A percentile compares a stretch with the other conserved stretches of the same genome.
phyloP scores from a whole-genome alignment of 2,888 invertebrate species.

The Lithophane socia region DNA sequence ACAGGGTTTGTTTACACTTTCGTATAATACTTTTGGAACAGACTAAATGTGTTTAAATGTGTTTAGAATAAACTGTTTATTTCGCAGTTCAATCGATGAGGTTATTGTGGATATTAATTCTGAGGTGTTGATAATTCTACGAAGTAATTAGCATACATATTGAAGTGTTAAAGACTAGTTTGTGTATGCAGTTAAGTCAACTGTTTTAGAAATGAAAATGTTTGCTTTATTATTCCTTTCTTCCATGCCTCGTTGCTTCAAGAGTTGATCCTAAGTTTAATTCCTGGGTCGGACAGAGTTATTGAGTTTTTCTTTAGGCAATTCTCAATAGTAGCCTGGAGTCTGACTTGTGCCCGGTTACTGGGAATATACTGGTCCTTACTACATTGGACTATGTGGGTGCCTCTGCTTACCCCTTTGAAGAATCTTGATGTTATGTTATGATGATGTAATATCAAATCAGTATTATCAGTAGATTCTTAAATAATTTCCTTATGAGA shows the following conservation, averaged over 20 bases:
- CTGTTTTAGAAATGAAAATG: conserved; percentile 6
- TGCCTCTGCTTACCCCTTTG: too few species aligned
- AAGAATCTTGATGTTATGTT: neutral
- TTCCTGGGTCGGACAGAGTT: too few species aligned
- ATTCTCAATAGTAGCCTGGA: neutral
- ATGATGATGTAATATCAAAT: conserved; percentile 1
- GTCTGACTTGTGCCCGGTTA: neutral
- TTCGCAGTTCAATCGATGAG: conserved; percentile 36
- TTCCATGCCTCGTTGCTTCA: conserved; percentile 9
- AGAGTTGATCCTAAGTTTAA: neutral
- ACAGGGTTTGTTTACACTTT: conserved; percentile 5
- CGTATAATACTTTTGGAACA: neutral
- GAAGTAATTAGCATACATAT: conserved; percentile 37
- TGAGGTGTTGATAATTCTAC: conserved; percentile 19
- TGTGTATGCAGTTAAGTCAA: neutral
- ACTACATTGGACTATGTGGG: neutral
- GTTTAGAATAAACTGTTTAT: conserved; percentile 21
- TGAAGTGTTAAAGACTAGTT: neutral
- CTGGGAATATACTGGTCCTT: neutral
- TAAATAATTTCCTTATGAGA: conserved; percentile 7
- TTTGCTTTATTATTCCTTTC: neutral
- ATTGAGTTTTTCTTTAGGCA: neutral
- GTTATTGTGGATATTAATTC: conserved; percentile 26
- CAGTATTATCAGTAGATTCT: conserved; percentile 3
- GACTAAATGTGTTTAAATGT: neutral